Conservation (phyloP, 2,113 vertebrate genomes). For the Trogon surrucura region DNA sequence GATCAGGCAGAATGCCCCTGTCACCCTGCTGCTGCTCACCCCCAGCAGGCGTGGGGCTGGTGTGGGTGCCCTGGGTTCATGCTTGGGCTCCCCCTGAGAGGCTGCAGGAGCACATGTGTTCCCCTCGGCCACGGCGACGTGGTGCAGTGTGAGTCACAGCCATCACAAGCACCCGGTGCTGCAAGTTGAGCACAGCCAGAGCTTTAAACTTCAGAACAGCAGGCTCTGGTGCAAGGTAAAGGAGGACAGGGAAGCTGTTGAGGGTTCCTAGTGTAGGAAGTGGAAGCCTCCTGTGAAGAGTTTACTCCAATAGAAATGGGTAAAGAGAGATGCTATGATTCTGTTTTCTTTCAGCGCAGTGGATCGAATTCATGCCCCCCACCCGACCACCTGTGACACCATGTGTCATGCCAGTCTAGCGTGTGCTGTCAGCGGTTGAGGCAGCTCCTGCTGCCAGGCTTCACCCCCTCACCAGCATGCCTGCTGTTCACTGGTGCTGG, state of each 20-base stretch:
- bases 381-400: not conserved
- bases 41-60: not conserved
- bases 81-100: not conserved
- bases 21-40: not conserved
- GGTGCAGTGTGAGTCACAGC: not conserved
- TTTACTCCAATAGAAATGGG: not conserved
- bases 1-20: not conserved
- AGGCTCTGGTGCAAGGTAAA: not conserved
- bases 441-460: not conserved
- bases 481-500: not conserved
- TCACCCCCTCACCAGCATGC: fast-evolving
- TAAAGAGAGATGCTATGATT: not conserved
- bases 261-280: not conserved
- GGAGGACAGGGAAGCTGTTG: not conserved
- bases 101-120: not conserved
- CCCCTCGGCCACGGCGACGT: fast-evolving
- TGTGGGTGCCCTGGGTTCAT: not conserved
- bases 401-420: fast-evolving
- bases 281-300: not conserved
- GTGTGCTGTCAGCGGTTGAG: not conserved
- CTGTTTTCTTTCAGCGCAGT: not conserved
- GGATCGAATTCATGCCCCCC: not conserved
- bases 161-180: not conserved
- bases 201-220: not conserved
- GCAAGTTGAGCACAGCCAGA: not conserved